phyloP scores from a whole-genome alignment of 2,888 invertebrate genomes.

The Archips xylosteana region DNA sequence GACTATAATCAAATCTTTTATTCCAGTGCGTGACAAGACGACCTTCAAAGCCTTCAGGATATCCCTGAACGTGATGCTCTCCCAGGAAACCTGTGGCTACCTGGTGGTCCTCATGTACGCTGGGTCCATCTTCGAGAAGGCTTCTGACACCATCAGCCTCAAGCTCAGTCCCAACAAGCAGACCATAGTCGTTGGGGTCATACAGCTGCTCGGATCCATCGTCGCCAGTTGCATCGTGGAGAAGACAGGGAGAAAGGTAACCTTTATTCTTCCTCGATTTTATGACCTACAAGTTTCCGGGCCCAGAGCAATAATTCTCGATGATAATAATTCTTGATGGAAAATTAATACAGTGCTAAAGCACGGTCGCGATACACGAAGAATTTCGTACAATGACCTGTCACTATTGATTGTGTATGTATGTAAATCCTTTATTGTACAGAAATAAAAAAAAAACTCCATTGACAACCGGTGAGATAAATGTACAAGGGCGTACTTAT shows the following conservation, averaged over 20 bases:
- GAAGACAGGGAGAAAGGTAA: constrained; percentile 78
- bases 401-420: no score
- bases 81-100: constrained; percentile 81
- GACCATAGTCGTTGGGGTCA: constrained; percentile 76
- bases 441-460: no score
- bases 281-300: background rate
- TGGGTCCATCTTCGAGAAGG: constrained; percentile 78
- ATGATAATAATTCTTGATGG: no score
- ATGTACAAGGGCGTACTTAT: no score
- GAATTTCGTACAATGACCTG: no score
- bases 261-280: background rate
- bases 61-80: constrained; percentile 78
- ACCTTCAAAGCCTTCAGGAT: constrained; percentile 80
- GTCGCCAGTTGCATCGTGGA: constrained; percentile 81
- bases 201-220: constrained; percentile 76
- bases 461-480: no score
- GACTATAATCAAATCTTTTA: background rate
- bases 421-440: no score
- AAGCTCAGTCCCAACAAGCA: constrained; percentile 80
- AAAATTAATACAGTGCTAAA: no score
- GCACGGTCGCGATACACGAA: no score
- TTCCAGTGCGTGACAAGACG: constrained; percentile 77
- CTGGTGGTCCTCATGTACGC: constrained; percentile 82
- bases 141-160: constrained; percentile 74
- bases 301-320: no score